Evolutionary conservation across 2,797 vertebrate species (phyloP).

Genomic region (Labeo calbasu): DNA sequence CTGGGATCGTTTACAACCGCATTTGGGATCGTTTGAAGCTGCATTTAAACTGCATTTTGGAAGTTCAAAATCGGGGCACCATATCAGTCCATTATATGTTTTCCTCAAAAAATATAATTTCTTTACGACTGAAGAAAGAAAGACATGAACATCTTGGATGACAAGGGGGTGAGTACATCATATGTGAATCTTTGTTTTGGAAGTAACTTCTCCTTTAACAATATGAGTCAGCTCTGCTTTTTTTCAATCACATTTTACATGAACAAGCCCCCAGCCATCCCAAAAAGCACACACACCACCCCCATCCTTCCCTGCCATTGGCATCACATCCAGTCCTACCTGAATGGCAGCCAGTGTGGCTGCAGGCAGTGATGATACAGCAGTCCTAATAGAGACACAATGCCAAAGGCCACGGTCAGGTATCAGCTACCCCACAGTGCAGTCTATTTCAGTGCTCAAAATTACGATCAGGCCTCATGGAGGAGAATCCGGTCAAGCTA

Average conservation of each 20-base stretch:
- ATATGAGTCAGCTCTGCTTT: slow-evolving; percentile 39
- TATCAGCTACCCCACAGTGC: slow-evolving; percentile 17
- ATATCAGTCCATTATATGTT: no score
- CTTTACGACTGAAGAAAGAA: no score
- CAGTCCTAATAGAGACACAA: slow-evolving; percentile 65
- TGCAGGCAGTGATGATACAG: slow-evolving; percentile 59
- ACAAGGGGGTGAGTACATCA: no score
- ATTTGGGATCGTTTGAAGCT: no score
- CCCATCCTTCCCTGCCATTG: slow-evolving; percentile 55
- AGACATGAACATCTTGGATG: no score
- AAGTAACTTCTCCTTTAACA: background rate
- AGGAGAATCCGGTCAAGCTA: slow-evolving; percentile 8
- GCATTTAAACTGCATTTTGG: no score
- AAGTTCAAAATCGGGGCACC: no score
- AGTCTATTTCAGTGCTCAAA: slow-evolving; percentile 28
- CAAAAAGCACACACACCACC: slow-evolving; percentile 14
- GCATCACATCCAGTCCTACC: slow-evolving; percentile 57
- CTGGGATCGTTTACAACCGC: no score
- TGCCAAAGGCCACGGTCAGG: slow-evolving; percentile 40
- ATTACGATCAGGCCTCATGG: background rate
- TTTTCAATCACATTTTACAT: slow-evolving; percentile 21
- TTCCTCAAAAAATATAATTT: no score
- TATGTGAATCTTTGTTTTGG: no score
- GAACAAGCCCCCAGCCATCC: slow-evolving; percentile 17
- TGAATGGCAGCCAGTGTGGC: slow-evolving; percentile 62